Evolutionary conservation across 2,888 invertebrate species (phyloP), one percentile per base, ranked within the genome.

Genomic region (Zele albiditarsus): DNA sequence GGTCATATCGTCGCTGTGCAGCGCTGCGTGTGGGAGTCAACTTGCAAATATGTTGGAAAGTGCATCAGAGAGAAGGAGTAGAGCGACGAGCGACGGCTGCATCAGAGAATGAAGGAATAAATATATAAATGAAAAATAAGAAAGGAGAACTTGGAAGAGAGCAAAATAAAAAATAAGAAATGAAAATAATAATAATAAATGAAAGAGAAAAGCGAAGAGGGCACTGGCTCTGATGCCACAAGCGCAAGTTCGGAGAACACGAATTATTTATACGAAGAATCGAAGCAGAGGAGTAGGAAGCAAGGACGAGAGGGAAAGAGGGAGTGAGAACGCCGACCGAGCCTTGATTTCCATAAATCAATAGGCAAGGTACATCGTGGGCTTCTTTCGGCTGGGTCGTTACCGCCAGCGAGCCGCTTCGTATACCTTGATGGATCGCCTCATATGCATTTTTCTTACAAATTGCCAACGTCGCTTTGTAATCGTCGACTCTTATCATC

Each of bases 301-400:
- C 62, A 65, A 62, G 38, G 60, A 65, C 66, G 66, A 60, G 53
- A 73, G 42, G 23, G 23, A 74, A 65, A 70, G 69, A 46, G 66
- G 53, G 20, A 60, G 77, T 77, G 75, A 76, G 78, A 80, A 81
- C 79, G 79, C 79, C 79, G 77, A 80, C 79, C 80, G 80, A 77
- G 77, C 79, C 82, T 84, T 82, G 84, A 84, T 84, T 84, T 83
- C 82, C 83, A 84, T 84, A 84, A 84, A 84, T 84, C 84, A 84
- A 83, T 84, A 84, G 81, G 67, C 75, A 74, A 76, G 78, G 77
- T 75, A 78, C 76, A 77, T 74, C 71, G 80, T 68, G 79, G 77
- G 75, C 74, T 80, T 81, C 80, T 83, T 83, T 82, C 78, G 77
- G 72, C 66, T 77, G 57, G 75, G 74, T 78, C 79, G 80, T 79